phyloP scores from a whole-genome alignment of 2,797 vertebrate genomes.

The Manis crassicaudata region DNA sequence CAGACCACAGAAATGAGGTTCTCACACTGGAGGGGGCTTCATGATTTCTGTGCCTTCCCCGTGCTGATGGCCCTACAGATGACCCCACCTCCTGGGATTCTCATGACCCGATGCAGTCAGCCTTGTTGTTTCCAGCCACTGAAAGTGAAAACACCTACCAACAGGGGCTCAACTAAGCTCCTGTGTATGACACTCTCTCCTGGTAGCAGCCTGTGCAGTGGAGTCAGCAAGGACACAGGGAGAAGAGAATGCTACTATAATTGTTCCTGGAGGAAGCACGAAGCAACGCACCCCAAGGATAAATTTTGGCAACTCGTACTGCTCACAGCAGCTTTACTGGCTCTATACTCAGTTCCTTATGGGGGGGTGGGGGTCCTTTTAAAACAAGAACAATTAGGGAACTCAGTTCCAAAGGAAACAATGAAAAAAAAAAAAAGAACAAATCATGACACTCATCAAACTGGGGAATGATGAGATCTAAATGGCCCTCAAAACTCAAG shows the following conservation, averaged over 20 bases:
- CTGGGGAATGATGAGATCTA: not conserved
- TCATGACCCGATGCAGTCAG: not conserved
- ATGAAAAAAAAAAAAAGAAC: not conserved
- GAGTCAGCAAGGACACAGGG: not conserved
- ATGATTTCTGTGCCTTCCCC: not conserved
- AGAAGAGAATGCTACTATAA: not conserved
- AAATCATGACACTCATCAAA: not conserved
- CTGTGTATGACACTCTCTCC: not conserved
- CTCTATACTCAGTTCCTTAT: not conserved
- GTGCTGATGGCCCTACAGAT: not conserved
- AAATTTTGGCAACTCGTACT: not conserved
- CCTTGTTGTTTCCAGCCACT: not conserved
- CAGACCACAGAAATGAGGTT: not conserved
- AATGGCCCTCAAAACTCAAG: not conserved
- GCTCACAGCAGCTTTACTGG: not conserved
- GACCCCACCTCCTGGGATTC: not conserved
- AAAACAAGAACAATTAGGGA: not conserved
- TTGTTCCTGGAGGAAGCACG: not conserved
- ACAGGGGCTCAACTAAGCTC: not conserved
- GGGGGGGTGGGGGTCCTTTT: not conserved
- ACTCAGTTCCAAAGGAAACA: not conserved
- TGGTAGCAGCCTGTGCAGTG: not conserved
- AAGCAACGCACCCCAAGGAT: not conserved
- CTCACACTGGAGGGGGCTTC: not conserved
- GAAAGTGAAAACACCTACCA: not conserved